Evolutionary conservation across 1,140 invertebrate genomes (phyloP).

Genomic region (Macrobrachium nipponense): DNA sequence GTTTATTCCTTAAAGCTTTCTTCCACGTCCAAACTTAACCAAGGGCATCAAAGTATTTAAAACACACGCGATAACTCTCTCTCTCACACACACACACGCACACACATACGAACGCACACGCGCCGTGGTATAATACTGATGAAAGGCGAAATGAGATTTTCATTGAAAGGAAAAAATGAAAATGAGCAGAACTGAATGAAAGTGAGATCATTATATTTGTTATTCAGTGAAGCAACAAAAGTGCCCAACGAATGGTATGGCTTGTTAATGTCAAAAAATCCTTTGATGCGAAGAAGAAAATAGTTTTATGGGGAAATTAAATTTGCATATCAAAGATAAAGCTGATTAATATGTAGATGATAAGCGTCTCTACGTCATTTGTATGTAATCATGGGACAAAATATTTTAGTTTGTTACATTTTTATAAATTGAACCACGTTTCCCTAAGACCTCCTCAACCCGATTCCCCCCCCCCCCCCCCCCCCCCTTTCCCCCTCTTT

Average conservation of each 20-base stretch:
- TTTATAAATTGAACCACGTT: neutral
- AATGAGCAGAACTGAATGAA: no score
- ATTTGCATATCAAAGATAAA: conserved; percentile 22
- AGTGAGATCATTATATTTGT: no score
- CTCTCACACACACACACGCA: no score
- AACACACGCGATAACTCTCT: no score
- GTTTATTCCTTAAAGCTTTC: no score
- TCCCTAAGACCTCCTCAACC: neutral
- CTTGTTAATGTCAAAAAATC: conserved; percentile 15
- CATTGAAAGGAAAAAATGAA: no score
- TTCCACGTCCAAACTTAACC: no score
- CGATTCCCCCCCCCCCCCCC: neutral
- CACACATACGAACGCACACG: no score
- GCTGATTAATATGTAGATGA: conserved; percentile 15
- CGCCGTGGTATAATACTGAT: no score
- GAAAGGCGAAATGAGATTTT: no score
- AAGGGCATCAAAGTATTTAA: no score
- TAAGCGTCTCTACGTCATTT: conserved; percentile 9
- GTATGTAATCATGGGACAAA: neutral
- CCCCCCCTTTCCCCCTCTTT: neutral
- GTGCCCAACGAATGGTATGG: conserved; percentile 2
- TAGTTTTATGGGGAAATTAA: conserved; percentile 14
- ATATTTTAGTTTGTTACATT: neutral
- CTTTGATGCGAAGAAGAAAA: conserved; percentile 13
- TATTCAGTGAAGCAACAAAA: neutral